phyloP scores from a whole-genome alignment of 2,888 invertebrate species.

The Deilephila elpenor region DNA sequence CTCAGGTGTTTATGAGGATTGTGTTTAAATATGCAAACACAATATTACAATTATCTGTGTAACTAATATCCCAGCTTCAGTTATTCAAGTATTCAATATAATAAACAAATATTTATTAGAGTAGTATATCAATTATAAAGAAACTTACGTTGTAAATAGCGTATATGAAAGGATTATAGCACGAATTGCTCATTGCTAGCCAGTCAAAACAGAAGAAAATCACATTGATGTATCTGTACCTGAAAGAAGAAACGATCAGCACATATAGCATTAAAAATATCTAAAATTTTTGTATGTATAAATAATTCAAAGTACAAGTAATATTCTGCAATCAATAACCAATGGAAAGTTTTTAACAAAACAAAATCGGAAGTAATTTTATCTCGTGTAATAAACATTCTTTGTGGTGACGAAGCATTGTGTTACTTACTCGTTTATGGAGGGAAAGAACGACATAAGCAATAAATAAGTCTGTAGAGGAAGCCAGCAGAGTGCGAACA shows the following conservation, averaged over 20 bases:
- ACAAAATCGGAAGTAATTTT: not conserved
- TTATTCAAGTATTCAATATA: no score
- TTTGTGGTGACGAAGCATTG: not conserved
- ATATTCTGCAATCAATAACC: not conserved
- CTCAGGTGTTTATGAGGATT: not conserved
- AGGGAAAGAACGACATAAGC: conserved; percentile 87
- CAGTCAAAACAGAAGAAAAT: conserved; percentile 94
- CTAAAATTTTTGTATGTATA: no score
- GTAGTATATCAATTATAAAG: not conserved
- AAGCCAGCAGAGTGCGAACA: conserved; percentile 93
- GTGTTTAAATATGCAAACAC: not conserved
- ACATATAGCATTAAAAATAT: not conserved
- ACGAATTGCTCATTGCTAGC: conserved; percentile 95
- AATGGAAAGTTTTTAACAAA: not conserved
- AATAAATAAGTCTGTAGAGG: conserved; percentile 91
- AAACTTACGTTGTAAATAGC: conserved; percentile 93
- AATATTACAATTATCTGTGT: no score
- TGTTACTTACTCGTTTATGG: conserved; percentile 87
- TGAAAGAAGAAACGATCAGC: conserved; percentile 62
- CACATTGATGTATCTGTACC: conserved; percentile 92
- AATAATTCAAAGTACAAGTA: no score
- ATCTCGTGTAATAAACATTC: not conserved
- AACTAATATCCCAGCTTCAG: no score
- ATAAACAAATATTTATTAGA: not conserved
- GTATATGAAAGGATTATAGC: conserved; percentile 95